These are phyloP conservation scores for Volucella bombylans DNA, from an alignment of 2,888 invertebrate genomes.

Conservation along the genomic window DNA sequence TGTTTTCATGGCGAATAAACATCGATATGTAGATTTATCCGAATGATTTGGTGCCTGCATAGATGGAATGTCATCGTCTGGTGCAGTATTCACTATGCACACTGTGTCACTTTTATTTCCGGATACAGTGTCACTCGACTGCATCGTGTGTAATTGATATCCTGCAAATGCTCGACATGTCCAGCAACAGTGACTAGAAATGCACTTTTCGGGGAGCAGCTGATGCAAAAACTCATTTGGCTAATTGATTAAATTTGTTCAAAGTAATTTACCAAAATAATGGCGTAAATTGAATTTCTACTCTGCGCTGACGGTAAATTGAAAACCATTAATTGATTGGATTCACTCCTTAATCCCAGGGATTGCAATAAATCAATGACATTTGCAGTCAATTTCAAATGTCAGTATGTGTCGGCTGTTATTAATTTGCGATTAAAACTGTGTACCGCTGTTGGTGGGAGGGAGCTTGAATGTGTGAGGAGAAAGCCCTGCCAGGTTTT, in stretches of 20 bases:
- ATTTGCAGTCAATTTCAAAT: not conserved
- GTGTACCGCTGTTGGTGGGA: no score
- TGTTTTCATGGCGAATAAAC: slow-evolving; percentile 52
- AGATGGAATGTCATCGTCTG: slow-evolving; percentile 26
- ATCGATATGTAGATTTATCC: slow-evolving; percentile 46
- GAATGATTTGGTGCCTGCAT: slow-evolving; percentile 41
- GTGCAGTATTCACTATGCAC: slow-evolving; percentile 16
- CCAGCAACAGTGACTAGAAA: not conserved
- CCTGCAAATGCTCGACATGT: slow-evolving; percentile 19
- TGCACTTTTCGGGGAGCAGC: slow-evolving; percentile 36
- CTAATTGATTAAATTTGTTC: slow-evolving; percentile 71
- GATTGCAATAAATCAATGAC: slow-evolving; percentile 17
- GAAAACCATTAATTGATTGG: slow-evolving; percentile 40
- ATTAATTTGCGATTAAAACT: no score
- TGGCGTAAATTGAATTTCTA: slow-evolving; percentile 46
- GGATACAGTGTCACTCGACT: not conserved
- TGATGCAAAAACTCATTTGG: slow-evolving; percentile 44
- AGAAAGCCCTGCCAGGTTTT: no score
- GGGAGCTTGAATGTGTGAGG: no score
- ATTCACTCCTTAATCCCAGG: slow-evolving; percentile 22
- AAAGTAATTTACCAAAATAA: slow-evolving; percentile 57
- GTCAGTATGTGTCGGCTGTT: no score
- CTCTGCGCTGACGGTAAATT: not conserved
- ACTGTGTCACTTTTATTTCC: slow-evolving; percentile 8
- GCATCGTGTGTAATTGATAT: slow-evolving; percentile 63